These are phyloP conservation scores for Aplysia californica DNA, from an alignment of 1,140 invertebrate species.

Conservation along the genomic window DNA sequence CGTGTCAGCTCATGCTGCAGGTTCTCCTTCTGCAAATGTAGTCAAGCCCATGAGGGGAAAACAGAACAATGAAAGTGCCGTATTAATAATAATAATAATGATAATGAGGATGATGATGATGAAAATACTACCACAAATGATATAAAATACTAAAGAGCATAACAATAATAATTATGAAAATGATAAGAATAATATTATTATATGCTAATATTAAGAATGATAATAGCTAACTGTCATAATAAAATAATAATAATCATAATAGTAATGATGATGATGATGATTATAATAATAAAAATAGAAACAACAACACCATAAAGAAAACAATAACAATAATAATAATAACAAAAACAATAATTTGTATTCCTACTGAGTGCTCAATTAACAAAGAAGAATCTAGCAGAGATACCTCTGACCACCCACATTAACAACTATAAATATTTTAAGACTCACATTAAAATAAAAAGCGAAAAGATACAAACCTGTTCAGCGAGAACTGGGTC, in stretches of 20 bases:
- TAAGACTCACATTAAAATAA: neutral
- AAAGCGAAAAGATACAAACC: neutral
- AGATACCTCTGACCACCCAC: neutral
- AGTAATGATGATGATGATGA: neutral
- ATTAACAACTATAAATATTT: neutral
- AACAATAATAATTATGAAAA: neutral
- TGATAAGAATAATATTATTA: neutral
- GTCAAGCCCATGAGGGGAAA: neutral
- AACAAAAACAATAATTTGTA: neutral
- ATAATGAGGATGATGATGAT: neutral
- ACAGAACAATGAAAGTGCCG: neutral
- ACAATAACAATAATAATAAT: too few relatives aligned
- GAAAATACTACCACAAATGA: neutral
- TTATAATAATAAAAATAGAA: too few relatives aligned
- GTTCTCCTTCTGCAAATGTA: conserved; percentile 28
- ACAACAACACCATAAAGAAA: too few relatives aligned
- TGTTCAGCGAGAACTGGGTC: conserved; percentile 36
- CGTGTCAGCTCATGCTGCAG: conserved; percentile 26
- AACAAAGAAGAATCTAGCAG: neutral
- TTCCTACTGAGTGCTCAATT: neutral
- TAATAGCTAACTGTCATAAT: too few relatives aligned
- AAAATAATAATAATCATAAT: neutral
- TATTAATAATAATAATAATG: neutral
- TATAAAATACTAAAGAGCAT: neutral
- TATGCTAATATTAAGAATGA: too few relatives aligned